phyloP scores from a whole-genome alignment of 2,888 invertebrate genomes.

The Agriotes lineatus region DNA sequence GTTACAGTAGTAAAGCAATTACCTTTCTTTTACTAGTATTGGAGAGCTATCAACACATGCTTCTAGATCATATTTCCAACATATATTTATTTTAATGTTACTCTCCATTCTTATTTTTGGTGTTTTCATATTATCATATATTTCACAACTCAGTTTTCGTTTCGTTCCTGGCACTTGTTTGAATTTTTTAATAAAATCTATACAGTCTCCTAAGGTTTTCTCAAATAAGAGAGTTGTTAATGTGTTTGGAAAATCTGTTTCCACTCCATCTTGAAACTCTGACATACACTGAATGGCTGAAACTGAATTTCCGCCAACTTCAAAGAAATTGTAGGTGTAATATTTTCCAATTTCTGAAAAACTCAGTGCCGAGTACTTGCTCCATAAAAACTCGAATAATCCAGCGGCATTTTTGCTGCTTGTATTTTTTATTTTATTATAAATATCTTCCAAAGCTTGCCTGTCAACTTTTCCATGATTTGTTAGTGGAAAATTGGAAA shows the following conservation, averaged over 20 bases:
- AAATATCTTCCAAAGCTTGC: constrained; percentile 65
- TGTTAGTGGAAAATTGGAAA: constrained; percentile 73
- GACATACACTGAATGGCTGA: constrained; percentile 74
- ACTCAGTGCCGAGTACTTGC: constrained; percentile 57
- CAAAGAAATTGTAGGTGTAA: constrained; percentile 68
- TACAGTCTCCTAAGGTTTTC: constrained; percentile 63
- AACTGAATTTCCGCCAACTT: constrained; percentile 80
- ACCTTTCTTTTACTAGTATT: constrained; percentile 68
- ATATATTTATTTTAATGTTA: constrained; percentile 51
- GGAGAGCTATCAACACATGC: constrained; percentile 91
- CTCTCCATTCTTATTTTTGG: not conserved
- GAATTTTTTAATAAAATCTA: constrained; percentile 58
- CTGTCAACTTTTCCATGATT: constrained; percentile 79
- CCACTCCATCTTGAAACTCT: constrained; percentile 67
- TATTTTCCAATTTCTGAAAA: constrained; percentile 50
- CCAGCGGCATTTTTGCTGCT: constrained; percentile 49
- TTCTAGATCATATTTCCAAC: constrained; percentile 73
- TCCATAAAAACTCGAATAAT: constrained; percentile 56
- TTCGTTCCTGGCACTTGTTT: not conserved
- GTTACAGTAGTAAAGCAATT: constrained; percentile 47
- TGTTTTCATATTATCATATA: not conserved
- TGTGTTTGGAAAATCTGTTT: constrained; percentile 65
- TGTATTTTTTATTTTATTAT: constrained; percentile 51
- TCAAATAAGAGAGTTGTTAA: constrained; percentile 71
- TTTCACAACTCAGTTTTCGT: not conserved